These are phyloP conservation scores for Erebia ligea DNA, from an alignment of 2,888 invertebrate genomes.

Conservation along the genomic window DNA sequence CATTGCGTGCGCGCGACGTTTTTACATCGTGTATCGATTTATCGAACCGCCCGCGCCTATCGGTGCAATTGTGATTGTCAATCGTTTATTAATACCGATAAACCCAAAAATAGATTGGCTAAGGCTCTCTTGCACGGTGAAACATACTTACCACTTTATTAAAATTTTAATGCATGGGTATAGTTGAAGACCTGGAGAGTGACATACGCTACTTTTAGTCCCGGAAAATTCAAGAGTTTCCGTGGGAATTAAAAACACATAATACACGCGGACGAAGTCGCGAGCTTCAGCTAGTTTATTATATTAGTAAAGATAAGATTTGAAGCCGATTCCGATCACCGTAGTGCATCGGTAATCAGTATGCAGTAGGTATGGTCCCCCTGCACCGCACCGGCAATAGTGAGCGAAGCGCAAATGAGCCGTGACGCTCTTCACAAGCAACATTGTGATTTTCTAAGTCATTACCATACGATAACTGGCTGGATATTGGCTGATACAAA, in stretches of 20 bases:
- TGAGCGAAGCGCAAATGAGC: constrained; percentile 51
- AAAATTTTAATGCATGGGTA: too few relatives aligned
- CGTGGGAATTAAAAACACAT: too few relatives aligned
- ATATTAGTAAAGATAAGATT: too few relatives aligned
- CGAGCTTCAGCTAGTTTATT: too few relatives aligned
- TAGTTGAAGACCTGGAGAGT: too few relatives aligned
- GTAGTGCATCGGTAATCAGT: neutral
- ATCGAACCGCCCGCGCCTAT: neutral
- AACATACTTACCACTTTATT: too few relatives aligned
- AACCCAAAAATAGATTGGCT: neutral
- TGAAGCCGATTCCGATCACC: constrained; percentile 5
- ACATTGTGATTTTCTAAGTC: constrained; percentile 38
- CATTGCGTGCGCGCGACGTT: constrained; percentile 1
- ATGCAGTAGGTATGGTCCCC: constrained; percentile 42
- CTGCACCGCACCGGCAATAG: constrained; percentile 39
- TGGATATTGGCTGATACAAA: constrained; percentile 30
- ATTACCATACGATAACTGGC: constrained; percentile 56
- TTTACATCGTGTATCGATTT: constrained; percentile 10
- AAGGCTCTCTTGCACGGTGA: too few relatives aligned
- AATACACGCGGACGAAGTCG: too few relatives aligned
- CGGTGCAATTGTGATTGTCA: constrained; percentile 5
- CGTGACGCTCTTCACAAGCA: constrained; percentile 58
- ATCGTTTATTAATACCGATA: neutral
- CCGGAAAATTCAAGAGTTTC: too few relatives aligned
- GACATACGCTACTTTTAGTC: too few relatives aligned